These are phyloP conservation scores for Sterrhoptilus dennistouni DNA, from an alignment of 2,113 vertebrate species.

Conservation along the genomic window DNA sequence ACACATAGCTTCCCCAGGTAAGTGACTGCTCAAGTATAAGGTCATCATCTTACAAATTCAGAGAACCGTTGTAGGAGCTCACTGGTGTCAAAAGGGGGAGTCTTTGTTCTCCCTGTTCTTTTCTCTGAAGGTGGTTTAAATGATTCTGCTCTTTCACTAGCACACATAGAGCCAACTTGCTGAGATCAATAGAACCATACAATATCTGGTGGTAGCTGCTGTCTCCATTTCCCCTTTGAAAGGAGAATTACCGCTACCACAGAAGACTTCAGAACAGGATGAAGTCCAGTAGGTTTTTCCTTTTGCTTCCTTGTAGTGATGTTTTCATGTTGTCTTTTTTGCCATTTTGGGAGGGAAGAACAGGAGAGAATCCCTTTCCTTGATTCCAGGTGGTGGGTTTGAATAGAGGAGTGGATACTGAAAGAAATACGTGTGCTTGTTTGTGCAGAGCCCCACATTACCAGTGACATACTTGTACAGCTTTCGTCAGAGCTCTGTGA, in stretches of 20 bases:
- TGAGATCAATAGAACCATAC: neutral
- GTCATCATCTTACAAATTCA: neutral
- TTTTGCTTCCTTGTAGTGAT: neutral
- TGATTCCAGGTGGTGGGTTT: neutral
- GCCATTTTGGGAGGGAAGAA: neutral
- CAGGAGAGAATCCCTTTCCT: neutral
- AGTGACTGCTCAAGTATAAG: neutral
- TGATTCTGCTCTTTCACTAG: neutral
- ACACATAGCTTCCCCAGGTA: neutral
- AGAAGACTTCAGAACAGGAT: neutral
- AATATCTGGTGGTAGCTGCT: neutral
- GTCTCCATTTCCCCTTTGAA: neutral
- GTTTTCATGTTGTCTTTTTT: neutral
- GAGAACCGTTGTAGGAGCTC: conserved; percentile 21
- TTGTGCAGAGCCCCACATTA: neutral
- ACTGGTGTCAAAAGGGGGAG: conserved; percentile 52
- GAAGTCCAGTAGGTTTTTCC: neutral
- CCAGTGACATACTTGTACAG: neutral
- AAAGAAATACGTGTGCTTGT: neutral
- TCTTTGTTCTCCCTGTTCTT: conserved; percentile 34
- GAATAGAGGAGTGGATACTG: neutral
- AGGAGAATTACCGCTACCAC: neutral
- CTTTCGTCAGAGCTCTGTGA: neutral
- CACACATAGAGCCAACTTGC: neutral
- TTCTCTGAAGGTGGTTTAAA: neutral